These are phyloP conservation scores for Patella ulyssiponensis DNA, from an alignment of 2,888 invertebrate species.

Conservation along the genomic window DNA sequence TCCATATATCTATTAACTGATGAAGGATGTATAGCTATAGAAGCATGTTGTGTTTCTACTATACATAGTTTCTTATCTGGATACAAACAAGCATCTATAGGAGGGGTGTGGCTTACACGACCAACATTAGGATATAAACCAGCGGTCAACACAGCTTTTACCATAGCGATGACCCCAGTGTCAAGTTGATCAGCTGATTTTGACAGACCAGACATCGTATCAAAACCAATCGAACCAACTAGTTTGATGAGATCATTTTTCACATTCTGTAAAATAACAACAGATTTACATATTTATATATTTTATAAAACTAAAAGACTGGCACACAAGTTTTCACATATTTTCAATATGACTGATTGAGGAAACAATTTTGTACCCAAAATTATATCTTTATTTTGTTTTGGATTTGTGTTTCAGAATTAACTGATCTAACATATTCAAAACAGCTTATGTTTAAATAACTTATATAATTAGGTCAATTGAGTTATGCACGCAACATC, in stretches of 20 bases:
- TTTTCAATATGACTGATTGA: too few species aligned
- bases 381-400: too few species aligned
- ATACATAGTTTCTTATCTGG: conserved; percentile 52
- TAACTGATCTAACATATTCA: too few species aligned
- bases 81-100: conserved; percentile 56
- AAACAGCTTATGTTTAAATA: too few species aligned
- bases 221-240: conserved; percentile 61
- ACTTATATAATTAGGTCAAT: too few species aligned
- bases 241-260: conserved; percentile 62
- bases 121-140: conserved; percentile 90
- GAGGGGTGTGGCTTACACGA: conserved; percentile 47
- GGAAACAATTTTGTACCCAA: too few species aligned
- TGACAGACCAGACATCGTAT: conserved; percentile 22
- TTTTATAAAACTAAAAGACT: background rate
- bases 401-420: too few species aligned
- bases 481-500: too few species aligned
- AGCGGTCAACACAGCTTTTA: conserved; percentile 84
- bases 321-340: too few species aligned
- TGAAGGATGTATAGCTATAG: conserved; percentile 62
- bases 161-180: conserved; percentile 50
- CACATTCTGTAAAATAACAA: conserved; percentile 58
- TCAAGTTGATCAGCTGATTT: conserved; percentile 42
- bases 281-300: background rate
- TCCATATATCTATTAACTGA: conserved; percentile 65
- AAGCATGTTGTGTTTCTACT: conserved; percentile 63